Percentiles rank a stretch among this genome's conserved stretches.
Evolutionary conservation across 1,140 invertebrate genomes (phyloP).

Genomic region (Hyphantria cunea): DNA sequence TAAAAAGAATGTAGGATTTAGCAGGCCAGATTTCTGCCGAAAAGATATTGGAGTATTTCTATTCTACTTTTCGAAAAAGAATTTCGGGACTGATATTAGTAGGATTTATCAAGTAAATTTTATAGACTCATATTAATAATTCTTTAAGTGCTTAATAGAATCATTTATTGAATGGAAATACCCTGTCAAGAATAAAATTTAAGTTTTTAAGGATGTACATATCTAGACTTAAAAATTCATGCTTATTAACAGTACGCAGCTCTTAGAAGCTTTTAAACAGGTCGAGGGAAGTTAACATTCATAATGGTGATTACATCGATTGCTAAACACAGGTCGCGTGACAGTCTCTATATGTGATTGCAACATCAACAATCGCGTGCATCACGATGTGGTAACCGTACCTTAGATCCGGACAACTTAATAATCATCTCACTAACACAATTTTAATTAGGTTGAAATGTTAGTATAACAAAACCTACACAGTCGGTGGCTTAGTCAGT

Average conservation of each 20-base stretch:
- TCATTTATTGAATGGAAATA: no score
- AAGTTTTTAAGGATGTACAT: no score
- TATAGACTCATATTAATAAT: no score
- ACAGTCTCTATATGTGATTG: slow-evolving; percentile 52
- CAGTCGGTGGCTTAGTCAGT: background rate
- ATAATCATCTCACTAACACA: slow-evolving; percentile 20
- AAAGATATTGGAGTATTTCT: no score
- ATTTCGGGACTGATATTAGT: no score
- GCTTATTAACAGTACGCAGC: background rate
- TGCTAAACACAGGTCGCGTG: slow-evolving; percentile 45
- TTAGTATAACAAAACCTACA: background rate
- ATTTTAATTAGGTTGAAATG: background rate
- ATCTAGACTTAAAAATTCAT: background rate
- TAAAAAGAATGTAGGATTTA: no score
- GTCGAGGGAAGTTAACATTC: slow-evolving; percentile 12
- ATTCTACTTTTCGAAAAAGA: no score
- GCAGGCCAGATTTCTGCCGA: no score
- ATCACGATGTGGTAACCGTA: slow-evolving; percentile 39
- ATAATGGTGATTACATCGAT: slow-evolving; percentile 10
- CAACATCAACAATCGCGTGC: slow-evolving; percentile 55
- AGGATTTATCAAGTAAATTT: no score
- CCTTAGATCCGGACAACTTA: slow-evolving; percentile 20
- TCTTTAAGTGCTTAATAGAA: no score
- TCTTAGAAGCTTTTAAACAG: background rate
- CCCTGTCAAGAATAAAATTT: no score